phyloP scores from a whole-genome alignment of 2,888 invertebrate genomes.

The Bhutanitis thaidina region DNA sequence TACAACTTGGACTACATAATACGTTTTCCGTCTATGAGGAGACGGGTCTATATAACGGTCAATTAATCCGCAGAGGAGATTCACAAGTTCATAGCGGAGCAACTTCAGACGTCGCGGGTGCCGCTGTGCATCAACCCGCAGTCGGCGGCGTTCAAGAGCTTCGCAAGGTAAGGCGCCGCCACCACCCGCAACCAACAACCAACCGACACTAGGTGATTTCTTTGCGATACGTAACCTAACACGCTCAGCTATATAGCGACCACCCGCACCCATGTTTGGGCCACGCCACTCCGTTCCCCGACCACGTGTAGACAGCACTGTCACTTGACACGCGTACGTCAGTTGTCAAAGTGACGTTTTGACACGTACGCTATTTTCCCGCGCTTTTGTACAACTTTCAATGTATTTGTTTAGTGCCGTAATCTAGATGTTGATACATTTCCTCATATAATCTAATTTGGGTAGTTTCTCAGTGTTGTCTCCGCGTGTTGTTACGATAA shows the following conservation, averaged over 20 bases:
- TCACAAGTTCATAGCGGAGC: constrained; percentile 99
- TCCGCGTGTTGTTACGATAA: constrained; percentile 38
- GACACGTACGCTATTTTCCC: not conserved
- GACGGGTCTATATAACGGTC: constrained; percentile 15
- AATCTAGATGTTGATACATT: no score
- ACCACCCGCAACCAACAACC: constrained; percentile 49
- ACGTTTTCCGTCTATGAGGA: no score
- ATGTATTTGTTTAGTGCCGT: not conserved
- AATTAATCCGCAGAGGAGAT: constrained; percentile 90
- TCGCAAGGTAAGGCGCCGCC: constrained; percentile 95
- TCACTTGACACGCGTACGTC: not conserved
- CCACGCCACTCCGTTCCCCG: constrained; percentile 40
- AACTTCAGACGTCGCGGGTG: constrained; percentile 95
- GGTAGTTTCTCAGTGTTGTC: constrained; percentile 49
- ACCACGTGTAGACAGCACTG: constrained; percentile 48
- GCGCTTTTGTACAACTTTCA: not conserved
- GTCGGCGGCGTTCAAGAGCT: constrained; percentile 99
- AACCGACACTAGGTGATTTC: constrained; percentile 79
- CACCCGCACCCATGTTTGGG: constrained; percentile 65
- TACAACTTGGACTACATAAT: no score
- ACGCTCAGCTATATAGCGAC: constrained; percentile 46
- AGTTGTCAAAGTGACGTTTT: constrained; percentile 27
- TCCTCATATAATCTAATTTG: no score
- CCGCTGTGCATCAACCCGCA: constrained; percentile 99
- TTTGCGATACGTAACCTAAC: constrained; percentile 73